Conservation (phyloP, 2,888 invertebrate genomes). For the Neoaliturus tenellus region DNA sequence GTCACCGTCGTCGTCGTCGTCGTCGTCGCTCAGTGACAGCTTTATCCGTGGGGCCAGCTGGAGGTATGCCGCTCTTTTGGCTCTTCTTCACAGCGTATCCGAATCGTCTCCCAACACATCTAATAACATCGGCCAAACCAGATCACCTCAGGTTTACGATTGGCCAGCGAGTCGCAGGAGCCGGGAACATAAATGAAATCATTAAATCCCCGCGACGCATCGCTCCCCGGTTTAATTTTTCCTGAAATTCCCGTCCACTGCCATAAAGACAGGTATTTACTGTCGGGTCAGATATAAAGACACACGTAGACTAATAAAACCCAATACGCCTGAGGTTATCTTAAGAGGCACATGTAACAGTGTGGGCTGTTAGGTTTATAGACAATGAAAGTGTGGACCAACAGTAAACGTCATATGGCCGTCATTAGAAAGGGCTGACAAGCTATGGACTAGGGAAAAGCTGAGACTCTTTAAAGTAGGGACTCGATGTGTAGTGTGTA, state of each 20-base stretch:
- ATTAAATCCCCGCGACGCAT: background rate
- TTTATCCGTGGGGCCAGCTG: background rate
- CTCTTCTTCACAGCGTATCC: background rate
- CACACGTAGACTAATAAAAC: slow-evolving; percentile 18
- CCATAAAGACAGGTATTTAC: background rate
- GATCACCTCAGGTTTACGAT: background rate
- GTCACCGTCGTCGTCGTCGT: too few relatives aligned
- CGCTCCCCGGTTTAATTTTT: background rate
- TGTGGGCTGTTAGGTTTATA: slow-evolving; percentile 33
- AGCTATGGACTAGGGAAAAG: too few relatives aligned
- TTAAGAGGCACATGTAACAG: background rate
- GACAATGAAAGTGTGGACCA: slow-evolving; percentile 17
- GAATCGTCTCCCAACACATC: background rate
- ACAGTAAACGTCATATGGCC: background rate
- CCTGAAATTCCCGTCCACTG: background rate
- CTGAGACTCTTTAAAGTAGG: too few relatives aligned
- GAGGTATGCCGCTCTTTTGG: background rate
- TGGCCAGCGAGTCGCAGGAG: background rate
- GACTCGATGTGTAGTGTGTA: too few relatives aligned
- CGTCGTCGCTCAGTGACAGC: background rate
- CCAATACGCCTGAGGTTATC: slow-evolving; percentile 5
- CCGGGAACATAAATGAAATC: slow-evolving; percentile 28
- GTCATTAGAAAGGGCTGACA: background rate
- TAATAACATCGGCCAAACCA: background rate
- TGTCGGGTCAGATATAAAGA: slow-evolving; percentile 18